Evolutionary conservation across 1,140 invertebrate species (phyloP).

Genomic region (Monochamus saltuarius): DNA sequence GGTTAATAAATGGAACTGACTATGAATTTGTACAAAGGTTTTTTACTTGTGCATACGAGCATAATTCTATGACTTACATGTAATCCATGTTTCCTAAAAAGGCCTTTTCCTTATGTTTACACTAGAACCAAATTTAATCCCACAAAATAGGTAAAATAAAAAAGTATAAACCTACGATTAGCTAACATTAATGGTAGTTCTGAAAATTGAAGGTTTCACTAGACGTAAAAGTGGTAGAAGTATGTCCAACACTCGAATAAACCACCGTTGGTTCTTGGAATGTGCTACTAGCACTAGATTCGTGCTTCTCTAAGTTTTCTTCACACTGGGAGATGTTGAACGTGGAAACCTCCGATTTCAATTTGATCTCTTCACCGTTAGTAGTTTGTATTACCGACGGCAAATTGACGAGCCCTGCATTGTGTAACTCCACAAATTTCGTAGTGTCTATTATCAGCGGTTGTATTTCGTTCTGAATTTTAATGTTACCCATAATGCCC

Average conservation of each 20-base stretch:
- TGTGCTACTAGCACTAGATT: conserved; percentile 22
- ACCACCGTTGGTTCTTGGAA: conserved; percentile 27
- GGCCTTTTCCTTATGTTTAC: too few species aligned
- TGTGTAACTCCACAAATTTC: conserved; percentile 38
- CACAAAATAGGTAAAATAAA: not conserved
- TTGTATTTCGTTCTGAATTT: conserved; percentile 27
- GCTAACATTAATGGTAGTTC: conserved; percentile 17
- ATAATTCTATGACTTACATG: too few species aligned
- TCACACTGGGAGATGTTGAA: conserved; percentile 29
- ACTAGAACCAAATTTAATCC: too few species aligned
- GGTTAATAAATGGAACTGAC: too few species aligned
- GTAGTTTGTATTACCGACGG: conserved; percentile 30
- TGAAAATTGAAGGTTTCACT: conserved; percentile 36
- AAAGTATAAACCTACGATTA: not conserved
- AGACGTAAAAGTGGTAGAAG: conserved; percentile 32
- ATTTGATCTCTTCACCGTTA: conserved; percentile 32
- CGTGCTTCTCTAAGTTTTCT: conserved; percentile 29
- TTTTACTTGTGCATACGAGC: too few species aligned
- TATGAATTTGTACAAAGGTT: too few species aligned
- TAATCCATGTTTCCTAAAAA: too few species aligned
- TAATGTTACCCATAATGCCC: conserved; percentile 39
- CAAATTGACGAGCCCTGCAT: conserved; percentile 35
- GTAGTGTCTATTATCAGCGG: conserved; percentile 35
- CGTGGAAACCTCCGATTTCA: conserved; percentile 33
- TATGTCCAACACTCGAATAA: conserved; percentile 32